Evolutionary conservation across 1,140 invertebrate species (phyloP).

Genomic region (Drosophila baimaii): DNA sequence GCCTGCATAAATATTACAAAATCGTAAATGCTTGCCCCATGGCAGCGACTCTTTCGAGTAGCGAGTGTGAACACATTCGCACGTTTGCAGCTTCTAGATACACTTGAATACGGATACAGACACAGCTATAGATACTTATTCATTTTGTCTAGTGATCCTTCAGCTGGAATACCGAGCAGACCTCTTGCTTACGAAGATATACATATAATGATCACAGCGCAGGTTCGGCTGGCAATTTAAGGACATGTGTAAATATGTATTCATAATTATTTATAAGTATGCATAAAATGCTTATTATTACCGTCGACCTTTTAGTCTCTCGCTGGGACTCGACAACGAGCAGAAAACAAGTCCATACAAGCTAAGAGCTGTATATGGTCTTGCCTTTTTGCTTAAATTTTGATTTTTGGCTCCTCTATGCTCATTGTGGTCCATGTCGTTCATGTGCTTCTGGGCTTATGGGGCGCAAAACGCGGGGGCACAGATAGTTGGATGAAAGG

Average conservation of each 20-base stretch:
- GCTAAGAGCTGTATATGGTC: slow-evolving; percentile 1
- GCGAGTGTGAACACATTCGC: slow-evolving; percentile 45
- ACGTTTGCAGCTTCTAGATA: slow-evolving; percentile 25
- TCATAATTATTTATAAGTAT: too few species aligned
- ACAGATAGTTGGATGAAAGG: neutral
- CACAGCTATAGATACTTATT: neutral
- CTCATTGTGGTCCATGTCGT: too few species aligned
- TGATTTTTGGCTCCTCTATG: slow-evolving; percentile 45
- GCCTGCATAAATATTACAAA: slow-evolving; percentile 71
- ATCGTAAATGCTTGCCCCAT: slow-evolving; percentile 64
- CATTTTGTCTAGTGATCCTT: neutral
- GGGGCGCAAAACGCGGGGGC: too few species aligned
- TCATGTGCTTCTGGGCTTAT: neutral
- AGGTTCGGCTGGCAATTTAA: neutral
- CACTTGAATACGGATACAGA: neutral
- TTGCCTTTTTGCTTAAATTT: slow-evolving; percentile 14
- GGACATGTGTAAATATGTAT: too few species aligned
- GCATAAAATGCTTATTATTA: too few species aligned
- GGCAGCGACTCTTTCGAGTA: slow-evolving; percentile 18
- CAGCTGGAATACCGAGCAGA: neutral
- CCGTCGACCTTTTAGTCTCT: too few species aligned
- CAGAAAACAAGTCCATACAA: too few species aligned
- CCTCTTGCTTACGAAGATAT: neutral
- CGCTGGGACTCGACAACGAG: too few species aligned
- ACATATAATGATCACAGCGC: neutral